phyloP scores from a whole-genome alignment of 1,140 invertebrate species.

The Arion vulgaris region DNA sequence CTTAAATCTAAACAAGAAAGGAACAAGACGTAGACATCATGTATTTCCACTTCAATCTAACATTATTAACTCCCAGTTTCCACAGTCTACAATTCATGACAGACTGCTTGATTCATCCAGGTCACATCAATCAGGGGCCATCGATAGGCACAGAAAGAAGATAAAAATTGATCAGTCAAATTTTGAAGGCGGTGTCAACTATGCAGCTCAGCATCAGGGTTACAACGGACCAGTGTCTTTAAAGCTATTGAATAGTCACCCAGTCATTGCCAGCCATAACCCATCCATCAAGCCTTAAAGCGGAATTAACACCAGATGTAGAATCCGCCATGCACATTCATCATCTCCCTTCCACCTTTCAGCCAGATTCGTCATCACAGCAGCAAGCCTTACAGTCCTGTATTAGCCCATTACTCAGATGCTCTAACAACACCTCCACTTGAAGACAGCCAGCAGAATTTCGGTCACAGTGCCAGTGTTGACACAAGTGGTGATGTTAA shows the following conservation, averaged over 20 bases:
- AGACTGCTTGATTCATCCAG: not conserved
- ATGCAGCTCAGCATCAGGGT: not conserved
- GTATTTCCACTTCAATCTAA: not conserved
- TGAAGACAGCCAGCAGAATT: not conserved
- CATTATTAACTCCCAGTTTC: not conserved
- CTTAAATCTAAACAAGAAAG: constrained; percentile 25
- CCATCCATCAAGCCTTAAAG: not conserved
- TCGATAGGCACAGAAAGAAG: constrained; percentile 12
- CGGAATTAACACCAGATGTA: constrained; percentile 2
- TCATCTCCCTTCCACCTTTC: constrained; percentile 34
- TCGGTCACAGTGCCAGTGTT: not conserved
- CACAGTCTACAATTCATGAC: not conserved
- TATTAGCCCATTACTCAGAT: not conserved
- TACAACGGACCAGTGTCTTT: not conserved
- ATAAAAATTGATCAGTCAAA: not conserved
- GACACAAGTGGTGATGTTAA: not conserved
- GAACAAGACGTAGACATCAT: not conserved
- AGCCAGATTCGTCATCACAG: constrained; percentile 25
- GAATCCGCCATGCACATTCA: constrained; percentile 24
- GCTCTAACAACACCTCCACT: constrained; percentile 13
- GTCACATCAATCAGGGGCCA: not conserved
- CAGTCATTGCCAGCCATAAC: not conserved
- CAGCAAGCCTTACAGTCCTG: constrained; percentile 22
- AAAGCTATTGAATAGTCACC: not conserved
- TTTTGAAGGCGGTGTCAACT: not conserved